Evolutionary conservation across 2,797 vertebrate species (phyloP), one percentile per base, ranked within the genome.

Genomic region (Phylloscopus collybita): DNA sequence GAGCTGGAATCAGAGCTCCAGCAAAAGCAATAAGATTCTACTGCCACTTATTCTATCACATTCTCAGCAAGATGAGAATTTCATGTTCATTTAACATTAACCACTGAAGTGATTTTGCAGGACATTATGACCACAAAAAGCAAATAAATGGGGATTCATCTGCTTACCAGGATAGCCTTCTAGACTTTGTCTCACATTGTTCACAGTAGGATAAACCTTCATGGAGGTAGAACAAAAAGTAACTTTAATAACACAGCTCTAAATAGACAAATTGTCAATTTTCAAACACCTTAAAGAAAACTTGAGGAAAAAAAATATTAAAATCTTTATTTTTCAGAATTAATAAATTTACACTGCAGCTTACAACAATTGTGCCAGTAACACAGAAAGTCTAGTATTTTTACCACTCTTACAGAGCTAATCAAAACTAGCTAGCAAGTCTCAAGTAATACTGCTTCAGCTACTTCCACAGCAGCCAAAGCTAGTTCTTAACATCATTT

Each of bases 151-250:
- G 5, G 17, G 11, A 53, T 69, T 84, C 5, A 64, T 81, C 54
- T 73, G 73, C 91, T 97, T 97, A 99, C 99, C 99, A 64, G 99
- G 99, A 94, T 99, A 99, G 25, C 99, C 99, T 97, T 99, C 99
- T 96, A 99, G 98, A 97, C 99, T 99, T 44, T 97, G 99, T 82
- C 99, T 98, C 90, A 99, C 99, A 56, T 99, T 99, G 66, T 99
- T 98, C 83, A 99, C 99, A 59, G 99, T 98, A 29, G 99, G 99
- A 97, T 99, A 99, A 86, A 99, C 94, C 99, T 99, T 89, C 49
- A 87, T 1, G 25, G 22, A 72, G 4, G 8, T 9, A 75, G 44
- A 61, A 69, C 38, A 49, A 53, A 80, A 88, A 36, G 10, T 32
- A 84, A 36, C 10, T 50, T 91, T 22, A 93, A 16, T 54, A 92